A percentile compares a stretch with the other conserved stretches of the same genome.
Conservation (phyloP, 2,113 vertebrate species). For the Hippolais icterina region DNA sequence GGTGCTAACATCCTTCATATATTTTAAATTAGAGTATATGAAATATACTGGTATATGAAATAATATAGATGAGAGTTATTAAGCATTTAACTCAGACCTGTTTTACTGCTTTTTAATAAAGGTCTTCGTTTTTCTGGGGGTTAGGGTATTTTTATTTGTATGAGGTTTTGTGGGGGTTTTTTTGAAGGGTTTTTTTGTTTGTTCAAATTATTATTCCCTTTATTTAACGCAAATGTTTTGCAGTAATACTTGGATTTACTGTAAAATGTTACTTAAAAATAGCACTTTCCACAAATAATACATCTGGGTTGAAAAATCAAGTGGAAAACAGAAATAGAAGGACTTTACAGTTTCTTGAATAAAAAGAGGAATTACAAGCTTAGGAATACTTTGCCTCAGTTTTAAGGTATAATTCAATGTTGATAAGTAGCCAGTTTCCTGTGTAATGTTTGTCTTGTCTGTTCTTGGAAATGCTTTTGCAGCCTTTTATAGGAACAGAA, state of each 20-base stretch:
- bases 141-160: not conserved
- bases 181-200: not conserved
- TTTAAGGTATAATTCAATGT: not conserved
- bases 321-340: not conserved
- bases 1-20: conserved; percentile 29
- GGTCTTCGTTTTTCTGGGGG: not conserved
- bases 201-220: not conserved
- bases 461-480: not conserved
- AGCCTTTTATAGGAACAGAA: not conserved
- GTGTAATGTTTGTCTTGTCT: not conserved
- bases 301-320: not conserved
- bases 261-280: conserved; percentile 6
- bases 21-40: conserved; percentile 28
- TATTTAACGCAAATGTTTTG: not conserved
- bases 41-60: conserved; percentile 30
- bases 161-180: not conserved
- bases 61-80: not conserved
- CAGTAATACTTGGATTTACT: not conserved
- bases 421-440: not conserved
- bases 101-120: not conserved
- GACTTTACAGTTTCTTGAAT: not conserved
- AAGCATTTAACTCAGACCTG: not conserved
- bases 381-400: not conserved
- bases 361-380: not conserved
- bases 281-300: conserved; percentile 6